Evolutionary conservation across 2,888 invertebrate genomes (phyloP).

Genomic region (Anagyrus pseudococci): DNA sequence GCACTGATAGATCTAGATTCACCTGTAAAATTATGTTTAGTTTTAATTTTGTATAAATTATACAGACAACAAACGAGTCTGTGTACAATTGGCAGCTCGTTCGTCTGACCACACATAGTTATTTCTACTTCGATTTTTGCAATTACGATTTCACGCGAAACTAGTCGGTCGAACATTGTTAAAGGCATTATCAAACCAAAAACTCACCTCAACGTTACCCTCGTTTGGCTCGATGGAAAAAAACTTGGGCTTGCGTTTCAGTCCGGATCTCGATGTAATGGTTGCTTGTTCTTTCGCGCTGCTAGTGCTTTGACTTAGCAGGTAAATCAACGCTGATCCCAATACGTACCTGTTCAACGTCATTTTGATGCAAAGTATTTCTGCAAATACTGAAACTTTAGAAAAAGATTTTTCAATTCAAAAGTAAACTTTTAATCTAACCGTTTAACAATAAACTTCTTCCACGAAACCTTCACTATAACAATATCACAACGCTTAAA

Average conservation of each 20-base stretch:
- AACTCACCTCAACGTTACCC: neutral
- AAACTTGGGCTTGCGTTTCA: slow-evolving; percentile 54
- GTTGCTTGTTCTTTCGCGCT: neutral
- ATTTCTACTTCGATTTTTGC: no score
- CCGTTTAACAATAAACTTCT: no score
- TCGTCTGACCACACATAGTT: no score
- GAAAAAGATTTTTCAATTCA: no score
- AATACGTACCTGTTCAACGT: neutral
- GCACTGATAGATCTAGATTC: slow-evolving; percentile 71
- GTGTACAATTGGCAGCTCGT: no score
- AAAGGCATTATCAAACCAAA: neutral
- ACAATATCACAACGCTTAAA: no score
- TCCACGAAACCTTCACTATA: no score
- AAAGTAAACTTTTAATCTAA: neutral
- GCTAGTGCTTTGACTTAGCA: neutral
- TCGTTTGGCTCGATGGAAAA: slow-evolving; percentile 64
- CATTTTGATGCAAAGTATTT: neutral
- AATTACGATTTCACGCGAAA: no score
- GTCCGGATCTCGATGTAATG: neutral
- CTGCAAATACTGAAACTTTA: slow-evolving; percentile 1
- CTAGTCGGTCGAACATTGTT: no score
- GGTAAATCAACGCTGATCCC: slow-evolving; percentile 1
- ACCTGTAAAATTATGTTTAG: slow-evolving; percentile 64
- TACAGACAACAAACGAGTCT: no score
- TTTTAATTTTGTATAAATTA: no score